Conservation (phyloP, 2,888 invertebrate genomes). For the Leptinotarsa juncta region DNA sequence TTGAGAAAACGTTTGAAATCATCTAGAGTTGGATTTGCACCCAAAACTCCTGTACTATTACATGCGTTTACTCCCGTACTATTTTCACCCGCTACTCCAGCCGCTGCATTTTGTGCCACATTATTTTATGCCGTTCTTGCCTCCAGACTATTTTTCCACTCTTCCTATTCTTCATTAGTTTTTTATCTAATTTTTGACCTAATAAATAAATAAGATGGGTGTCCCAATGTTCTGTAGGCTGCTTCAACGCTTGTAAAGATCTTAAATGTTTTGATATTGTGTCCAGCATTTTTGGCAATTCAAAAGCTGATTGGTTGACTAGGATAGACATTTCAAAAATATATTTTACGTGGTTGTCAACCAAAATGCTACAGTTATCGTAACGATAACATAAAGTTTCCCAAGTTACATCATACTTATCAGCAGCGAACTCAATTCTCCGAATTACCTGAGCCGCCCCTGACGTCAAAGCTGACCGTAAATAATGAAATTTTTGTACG, state of each 20-base stretch:
- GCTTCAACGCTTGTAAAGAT: not conserved
- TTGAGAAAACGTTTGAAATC: constrained; percentile 15
- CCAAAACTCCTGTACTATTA: not conserved
- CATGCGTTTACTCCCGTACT: not conserved
- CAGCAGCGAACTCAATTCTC: not conserved
- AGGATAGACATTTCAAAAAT: constrained; percentile 2
- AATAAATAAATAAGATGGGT: constrained; percentile 8
- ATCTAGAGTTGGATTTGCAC: not conserved
- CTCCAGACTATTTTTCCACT: not conserved
- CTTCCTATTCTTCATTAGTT: constrained; percentile 11
- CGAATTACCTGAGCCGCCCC: constrained; percentile 19
- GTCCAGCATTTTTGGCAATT: not conserved
- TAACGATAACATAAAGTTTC: constrained; percentile 4
- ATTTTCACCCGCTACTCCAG: not conserved
- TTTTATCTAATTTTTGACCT: constrained; percentile 10
- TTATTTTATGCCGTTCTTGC: not conserved
- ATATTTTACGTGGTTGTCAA: constrained; percentile 13
- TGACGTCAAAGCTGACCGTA: not conserved
- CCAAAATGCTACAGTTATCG: constrained; percentile 4
- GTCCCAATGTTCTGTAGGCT: constrained; percentile 10
- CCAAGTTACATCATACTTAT: constrained; percentile 14
- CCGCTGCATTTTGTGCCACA: too few relatives aligned
- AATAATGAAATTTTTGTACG: constrained; percentile 25
- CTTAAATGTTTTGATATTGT: constrained; percentile 1
- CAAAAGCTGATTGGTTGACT: not conserved